Evolutionary conservation across 2,888 invertebrate genomes (phyloP).

Genomic region (Hartigia nigra): DNA sequence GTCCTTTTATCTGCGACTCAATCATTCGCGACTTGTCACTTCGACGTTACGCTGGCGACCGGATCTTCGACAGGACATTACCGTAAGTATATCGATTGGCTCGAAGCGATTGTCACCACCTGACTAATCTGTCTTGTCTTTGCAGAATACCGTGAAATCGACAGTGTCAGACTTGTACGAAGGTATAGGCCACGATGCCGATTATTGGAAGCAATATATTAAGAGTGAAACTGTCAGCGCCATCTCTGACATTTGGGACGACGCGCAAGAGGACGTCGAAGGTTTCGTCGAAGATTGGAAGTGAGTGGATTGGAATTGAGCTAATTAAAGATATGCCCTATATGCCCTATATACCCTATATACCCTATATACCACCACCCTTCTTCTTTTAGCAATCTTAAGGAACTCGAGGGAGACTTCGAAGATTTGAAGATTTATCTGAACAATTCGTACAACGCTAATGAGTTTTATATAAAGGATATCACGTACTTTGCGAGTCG

Average conservation of each 20-base stretch:
- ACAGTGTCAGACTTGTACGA: slow-evolving; percentile 67
- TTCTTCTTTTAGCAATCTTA: slow-evolving; percentile 72
- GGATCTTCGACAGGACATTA: slow-evolving; percentile 74
- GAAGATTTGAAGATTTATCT: slow-evolving; percentile 77
- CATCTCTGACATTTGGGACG: slow-evolving; percentile 78
- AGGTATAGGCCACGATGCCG: slow-evolving; percentile 64
- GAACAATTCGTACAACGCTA: slow-evolving; percentile 81
- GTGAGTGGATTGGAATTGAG: slow-evolving; percentile 56
- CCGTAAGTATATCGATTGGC: slow-evolving; percentile 59
- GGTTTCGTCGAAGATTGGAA: slow-evolving; percentile 79
- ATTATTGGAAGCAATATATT: slow-evolving; percentile 75
- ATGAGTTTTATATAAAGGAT: slow-evolving; percentile 87
- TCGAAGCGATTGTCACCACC: no score
- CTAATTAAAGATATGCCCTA: no score
- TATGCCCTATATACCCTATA: no score
- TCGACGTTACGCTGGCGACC: slow-evolving; percentile 86
- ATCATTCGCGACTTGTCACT: slow-evolving; percentile 85
- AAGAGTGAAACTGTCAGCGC: slow-evolving; percentile 79
- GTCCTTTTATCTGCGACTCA: slow-evolving; percentile 81
- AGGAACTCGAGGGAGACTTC: slow-evolving; percentile 79
- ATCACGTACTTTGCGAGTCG: slow-evolving; percentile 77
- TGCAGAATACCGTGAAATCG: slow-evolving; percentile 65
- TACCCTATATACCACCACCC: no score
- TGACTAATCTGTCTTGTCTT: no score
- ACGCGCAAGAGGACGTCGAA: slow-evolving; percentile 77